A percentile compares a stretch with the other conserved stretches of the same genome.
Conservation (phyloP, 1,140 invertebrate genomes). For the Tetragnatha versicolor region DNA sequence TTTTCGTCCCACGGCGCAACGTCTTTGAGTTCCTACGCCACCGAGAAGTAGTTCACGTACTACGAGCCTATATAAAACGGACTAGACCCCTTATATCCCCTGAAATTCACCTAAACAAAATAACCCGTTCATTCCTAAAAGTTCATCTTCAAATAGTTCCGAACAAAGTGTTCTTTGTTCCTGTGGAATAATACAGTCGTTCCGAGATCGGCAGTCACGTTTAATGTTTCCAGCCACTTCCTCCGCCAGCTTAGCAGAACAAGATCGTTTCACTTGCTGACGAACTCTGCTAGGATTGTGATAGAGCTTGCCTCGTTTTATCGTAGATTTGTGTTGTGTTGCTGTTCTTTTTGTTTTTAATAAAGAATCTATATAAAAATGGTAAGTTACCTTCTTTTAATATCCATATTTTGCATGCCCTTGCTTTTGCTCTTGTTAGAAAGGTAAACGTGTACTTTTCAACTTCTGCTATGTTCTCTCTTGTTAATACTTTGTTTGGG, state of each 20-base stretch:
- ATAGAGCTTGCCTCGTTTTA: constrained; percentile 6
- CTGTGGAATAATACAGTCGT: constrained; percentile 39
- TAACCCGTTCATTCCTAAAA: neutral
- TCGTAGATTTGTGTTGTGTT: constrained; percentile 45
- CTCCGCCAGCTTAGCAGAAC: constrained; percentile 23
- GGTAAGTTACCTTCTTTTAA: neutral
- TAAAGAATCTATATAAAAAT: constrained; percentile 17
- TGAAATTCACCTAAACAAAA: neutral
- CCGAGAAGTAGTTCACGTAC: constrained; percentile 22
- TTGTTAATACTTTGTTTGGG: too few species aligned
- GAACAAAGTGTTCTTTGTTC: neutral
- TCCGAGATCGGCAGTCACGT: neutral
- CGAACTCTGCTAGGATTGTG: constrained; percentile 18
- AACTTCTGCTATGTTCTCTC: too few species aligned
- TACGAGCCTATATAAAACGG: constrained; percentile 16
- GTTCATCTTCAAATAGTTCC: neutral
- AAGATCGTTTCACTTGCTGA: neutral
- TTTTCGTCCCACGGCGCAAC: constrained; percentile 10
- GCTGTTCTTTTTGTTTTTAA: constrained; percentile 36
- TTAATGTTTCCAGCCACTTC: constrained; percentile 34
- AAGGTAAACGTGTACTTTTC: neutral
- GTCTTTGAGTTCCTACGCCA: constrained; percentile 11
- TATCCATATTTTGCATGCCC: neutral
- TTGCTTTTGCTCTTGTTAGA: neutral
- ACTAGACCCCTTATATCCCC: neutral